Evolutionary conservation across 2,113 vertebrate species (phyloP), one percentile per base, ranked within the genome.

Genomic region (Anolis carolinensis): DNA sequence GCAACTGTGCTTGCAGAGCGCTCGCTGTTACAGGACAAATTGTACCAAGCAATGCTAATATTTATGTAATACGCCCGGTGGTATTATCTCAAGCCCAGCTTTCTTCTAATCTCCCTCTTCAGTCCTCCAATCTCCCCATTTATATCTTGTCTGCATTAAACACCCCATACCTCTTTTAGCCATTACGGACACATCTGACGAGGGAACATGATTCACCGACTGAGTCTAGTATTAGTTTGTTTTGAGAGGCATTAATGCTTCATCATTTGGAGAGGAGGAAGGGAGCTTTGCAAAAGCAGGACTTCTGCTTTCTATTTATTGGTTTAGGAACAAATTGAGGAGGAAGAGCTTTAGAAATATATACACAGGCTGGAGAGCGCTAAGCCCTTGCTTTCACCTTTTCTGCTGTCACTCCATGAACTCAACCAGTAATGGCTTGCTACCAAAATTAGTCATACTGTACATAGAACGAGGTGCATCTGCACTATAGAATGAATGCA

Each of bases 41-140:
- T 86, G 84, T 79, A 71, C 76, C 2, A 14, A n/a, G 52, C 25
- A 48, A 48, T 48, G 65, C 71, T 71, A 79, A 72, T 72, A 32
- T 79, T 86, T 86, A 79, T 86, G 67, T 25, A 72, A 79, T 18
- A 21, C 62, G 50, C 52, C 36, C 48, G 30, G 32, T 72, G 30
- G 32, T 72, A 77, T 86, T 72, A 80, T 63, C 50, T 72, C 50
- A 18, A 34, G 27, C 32, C 18, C 3, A 70, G 50, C 21, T 73
- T 68, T 82, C 68, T 72, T 52, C 48, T 85, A 4, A 59, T 48
- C 68, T n/a, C 2, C 34, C 2, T 52, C 67, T 63, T 34, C 18
- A 0, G 44, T 14, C 30, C 16, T 3, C 32, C n/a, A 34, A 27
- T 30, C 27, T 72, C 44, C 34, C 68, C 50, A 59, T 50, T 79